Evolutionary conservation across 2,888 invertebrate genomes (phyloP).

Genomic region (Melipona beecheii): DNA sequence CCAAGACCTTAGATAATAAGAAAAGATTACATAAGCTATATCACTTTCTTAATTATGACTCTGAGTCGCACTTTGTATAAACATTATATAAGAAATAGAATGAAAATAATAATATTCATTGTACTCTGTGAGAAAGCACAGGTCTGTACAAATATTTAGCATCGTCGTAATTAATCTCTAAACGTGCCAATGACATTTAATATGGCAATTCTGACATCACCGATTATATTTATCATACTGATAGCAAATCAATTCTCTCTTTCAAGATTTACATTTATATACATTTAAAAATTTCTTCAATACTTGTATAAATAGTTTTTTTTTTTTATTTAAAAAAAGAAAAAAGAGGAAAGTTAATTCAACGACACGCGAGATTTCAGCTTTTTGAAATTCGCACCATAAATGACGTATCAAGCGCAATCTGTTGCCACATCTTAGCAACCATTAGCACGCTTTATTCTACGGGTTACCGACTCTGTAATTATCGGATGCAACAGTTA

Average conservation of each 20-base stretch:
- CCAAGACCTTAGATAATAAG: slow-evolving; percentile 35
- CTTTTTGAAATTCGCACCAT: neutral
- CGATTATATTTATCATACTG: neutral
- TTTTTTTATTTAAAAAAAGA: neutral
- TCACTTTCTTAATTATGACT: slow-evolving; percentile 13
- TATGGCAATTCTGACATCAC: neutral
- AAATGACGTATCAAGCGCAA: slow-evolving; percentile 41
- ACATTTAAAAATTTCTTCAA: neutral
- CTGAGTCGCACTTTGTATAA: neutral
- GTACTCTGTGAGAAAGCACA: neutral
- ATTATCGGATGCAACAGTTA: slow-evolving; percentile 25
- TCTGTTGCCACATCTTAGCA: slow-evolving; percentile 41
- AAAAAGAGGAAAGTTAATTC: neutral
- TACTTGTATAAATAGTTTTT: neutral
- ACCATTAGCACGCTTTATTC: slow-evolving; percentile 2
- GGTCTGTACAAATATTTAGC: neutral
- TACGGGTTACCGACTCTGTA: slow-evolving; percentile 35
- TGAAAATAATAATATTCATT: neutral
- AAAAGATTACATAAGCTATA: slow-evolving; percentile 34
- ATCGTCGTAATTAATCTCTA: neutral
- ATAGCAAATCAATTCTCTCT: neutral
- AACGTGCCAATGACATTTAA: neutral
- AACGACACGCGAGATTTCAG: neutral
- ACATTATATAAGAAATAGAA: neutral
- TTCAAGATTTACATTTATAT: neutral